Evolutionary conservation across 2,113 vertebrate genomes (phyloP), one percentile per base, ranked within the genome.

Genomic region (Hemicordylus capensis): DNA sequence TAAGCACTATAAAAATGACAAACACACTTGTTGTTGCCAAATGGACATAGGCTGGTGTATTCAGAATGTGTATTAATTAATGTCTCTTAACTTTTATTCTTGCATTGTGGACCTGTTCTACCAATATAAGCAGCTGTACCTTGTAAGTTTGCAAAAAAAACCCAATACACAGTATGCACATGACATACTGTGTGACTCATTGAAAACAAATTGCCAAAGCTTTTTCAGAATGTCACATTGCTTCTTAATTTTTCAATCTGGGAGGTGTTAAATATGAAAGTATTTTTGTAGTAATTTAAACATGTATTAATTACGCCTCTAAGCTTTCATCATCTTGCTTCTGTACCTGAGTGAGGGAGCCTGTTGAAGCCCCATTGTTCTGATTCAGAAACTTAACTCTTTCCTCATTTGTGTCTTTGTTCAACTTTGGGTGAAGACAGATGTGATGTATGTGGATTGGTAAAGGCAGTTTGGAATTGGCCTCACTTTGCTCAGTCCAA

Each of bases 51-150:
- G 0, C 39, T 79, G 59, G 67, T 80, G 3, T 39, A 9, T 75
- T 15, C 59, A 85, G 42, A 61, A 20, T 31, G 70, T 76, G 63
- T 74, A 10, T 91, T 76, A 77, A 94, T 94, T 96, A 96, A 96
- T 86, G 56, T 95, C 63, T 95, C 95, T 83, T 92, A 91, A 94
- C 92, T 91, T 92, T 85, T 94, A 85, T 95, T 89, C 91, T 89
- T 93, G 90, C 94, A 86, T 85, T 93, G 82, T 93, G 96, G 95
- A 95, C 91, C 93, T 93, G 83, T 92, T 90, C 95, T 95, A 85
- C 92, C 89, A 87, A 76, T 90, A 85, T 76, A 72, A 87, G 46
- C 95, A 94, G 95, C 93, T 90, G 90, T 96, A 93, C 93, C 93
- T 89, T 93, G 94, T 96, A 96, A 96, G 96, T 96, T 85, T 61